Evolutionary conservation across 2,888 invertebrate species (phyloP), one percentile per base, ranked within the genome.

Genomic region (Sialis lutaria): DNA sequence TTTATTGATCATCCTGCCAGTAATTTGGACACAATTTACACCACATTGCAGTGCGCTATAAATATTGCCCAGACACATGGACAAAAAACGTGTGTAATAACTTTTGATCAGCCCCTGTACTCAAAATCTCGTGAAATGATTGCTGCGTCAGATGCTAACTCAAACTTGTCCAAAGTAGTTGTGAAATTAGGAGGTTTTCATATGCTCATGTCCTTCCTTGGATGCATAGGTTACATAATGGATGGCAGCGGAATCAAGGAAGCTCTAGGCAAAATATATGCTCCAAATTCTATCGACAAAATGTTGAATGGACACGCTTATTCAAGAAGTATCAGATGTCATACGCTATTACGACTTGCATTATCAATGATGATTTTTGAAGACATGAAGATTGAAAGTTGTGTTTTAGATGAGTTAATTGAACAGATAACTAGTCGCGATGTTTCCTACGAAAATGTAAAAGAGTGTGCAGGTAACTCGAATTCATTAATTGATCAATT

Each of bases 171-270:
- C 49, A 54, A 53, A 49, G 48, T 46, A 33, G 50, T 60, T 50
- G 55, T 60, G 6, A 54, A 50, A 54, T 53, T 63, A 30, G 60
- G 60, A 53, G 62, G 61, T 50, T 62, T 62, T 55, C 60, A 63
- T 56, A 48, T 61, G 53, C 42, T 59, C 44, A 12, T 54, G 47
- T 54, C 51, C 30, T 55, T 55, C 50, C 53, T 54, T 53, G 53
- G 54, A 53, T 46, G 47, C 48, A 55, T 53, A 48, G 53, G 56
- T 45, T 51, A 54, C 37, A 40, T 55, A 50, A 54, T 55, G 54
- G 53, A 48, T 34, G 52, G 55, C 43, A 52, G 52, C 48, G 54
- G 54, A 37, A 40, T 54, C 48, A 54, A 53, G 48, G 53, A 54
- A 51, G 54, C 50, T 54, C 41, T 53, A 6, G 45, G 51, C 49